Evolutionary conservation across 2,113 vertebrate genomes (phyloP).

Genomic region (Physeter macrocephalus): DNA sequence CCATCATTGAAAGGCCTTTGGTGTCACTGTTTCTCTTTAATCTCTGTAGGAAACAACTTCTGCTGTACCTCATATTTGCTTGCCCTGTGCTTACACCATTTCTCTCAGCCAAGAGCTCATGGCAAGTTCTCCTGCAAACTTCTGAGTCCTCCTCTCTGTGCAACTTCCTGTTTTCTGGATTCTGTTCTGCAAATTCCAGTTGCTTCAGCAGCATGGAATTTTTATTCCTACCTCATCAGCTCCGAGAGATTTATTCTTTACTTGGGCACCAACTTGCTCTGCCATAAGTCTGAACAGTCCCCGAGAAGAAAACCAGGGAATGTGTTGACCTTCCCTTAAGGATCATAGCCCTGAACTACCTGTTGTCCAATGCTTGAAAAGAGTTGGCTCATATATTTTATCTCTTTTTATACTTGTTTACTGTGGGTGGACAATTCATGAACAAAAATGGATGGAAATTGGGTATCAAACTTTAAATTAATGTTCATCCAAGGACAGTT

Average conservation of each 20-base stretch:
- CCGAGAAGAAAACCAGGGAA: neutral
- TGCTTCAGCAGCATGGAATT: neutral
- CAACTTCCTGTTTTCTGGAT: neutral
- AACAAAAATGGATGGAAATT: neutral
- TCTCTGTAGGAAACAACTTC: neutral
- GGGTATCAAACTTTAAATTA: neutral
- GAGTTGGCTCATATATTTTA: neutral
- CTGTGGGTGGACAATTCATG: neutral
- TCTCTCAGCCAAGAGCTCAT: neutral
- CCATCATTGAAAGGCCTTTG: neutral
- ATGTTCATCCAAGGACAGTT: neutral
- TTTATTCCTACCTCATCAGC: neutral
- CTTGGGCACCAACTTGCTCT: neutral
- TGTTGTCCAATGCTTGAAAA: neutral
- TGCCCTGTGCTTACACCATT: too few species aligned
- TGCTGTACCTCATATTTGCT: too few species aligned
- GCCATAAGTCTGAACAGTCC: neutral
- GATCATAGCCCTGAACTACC: neutral
- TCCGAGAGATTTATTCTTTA: neutral
- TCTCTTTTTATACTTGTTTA: neutral
- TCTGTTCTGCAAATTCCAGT: neutral
- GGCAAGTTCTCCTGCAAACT: neutral
- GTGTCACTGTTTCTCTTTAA: accelerated
- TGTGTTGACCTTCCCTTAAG: neutral
- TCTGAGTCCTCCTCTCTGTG: neutral